Conservation (phyloP, 2,888 invertebrate species). For the Drepana falcataria region DNA sequence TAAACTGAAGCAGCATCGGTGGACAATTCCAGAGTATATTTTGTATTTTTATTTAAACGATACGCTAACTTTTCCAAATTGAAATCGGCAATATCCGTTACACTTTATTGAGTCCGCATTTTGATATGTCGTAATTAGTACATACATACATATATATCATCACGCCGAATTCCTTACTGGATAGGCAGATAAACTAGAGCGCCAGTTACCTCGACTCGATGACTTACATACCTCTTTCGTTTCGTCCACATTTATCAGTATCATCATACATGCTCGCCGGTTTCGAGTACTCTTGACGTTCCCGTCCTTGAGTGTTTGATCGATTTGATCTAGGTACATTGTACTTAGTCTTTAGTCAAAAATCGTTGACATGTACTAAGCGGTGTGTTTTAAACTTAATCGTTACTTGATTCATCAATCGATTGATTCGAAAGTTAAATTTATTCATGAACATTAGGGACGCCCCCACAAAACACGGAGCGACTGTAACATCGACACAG, state of each 20-base stretch:
- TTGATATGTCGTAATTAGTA: neutral
- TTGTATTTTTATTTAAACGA: neutral
- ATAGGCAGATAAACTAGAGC: too few species aligned
- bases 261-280: too few species aligned
- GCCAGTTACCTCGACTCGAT: too few species aligned
- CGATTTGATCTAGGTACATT: too few species aligned
- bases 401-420: neutral
- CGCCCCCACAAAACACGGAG: neutral
- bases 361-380: neutral
- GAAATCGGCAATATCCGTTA: neutral
- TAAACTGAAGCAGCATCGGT: constrained; percentile 9
- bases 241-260: too few species aligned
- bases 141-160: neutral
- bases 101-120: neutral
- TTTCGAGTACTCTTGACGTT: too few species aligned
- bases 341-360: neutral
- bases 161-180: too few species aligned
- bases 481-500: constrained; percentile 20
- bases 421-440: constrained; percentile 10
- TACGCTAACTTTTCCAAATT: neutral
- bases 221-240: too few species aligned
- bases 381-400: neutral
- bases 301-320: too few species aligned
- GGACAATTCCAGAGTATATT: constrained; percentile 2
- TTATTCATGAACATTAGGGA: constrained; percentile 2